Evolutionary conservation across 2,797 vertebrate genomes (phyloP), one percentile per base, ranked within the genome.

Genomic region (Sparus aurata): DNA sequence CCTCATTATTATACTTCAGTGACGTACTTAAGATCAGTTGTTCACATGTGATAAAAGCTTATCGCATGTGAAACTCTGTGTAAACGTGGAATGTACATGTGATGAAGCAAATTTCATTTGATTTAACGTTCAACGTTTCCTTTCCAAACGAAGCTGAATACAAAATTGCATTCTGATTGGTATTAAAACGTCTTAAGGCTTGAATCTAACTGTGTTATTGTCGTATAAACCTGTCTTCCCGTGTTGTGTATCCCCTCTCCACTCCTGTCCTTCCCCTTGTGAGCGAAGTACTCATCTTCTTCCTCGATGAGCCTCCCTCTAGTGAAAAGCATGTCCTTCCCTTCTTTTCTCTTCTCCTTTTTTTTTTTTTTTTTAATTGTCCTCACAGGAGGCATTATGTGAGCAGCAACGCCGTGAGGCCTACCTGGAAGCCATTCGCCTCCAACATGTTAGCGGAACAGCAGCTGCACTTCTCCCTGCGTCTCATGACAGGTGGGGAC

Each of bases 401-500:
- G 68, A 95, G 91, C 90, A 93, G 93, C 69, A 3, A 25, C 2
- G 76, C 70, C 46, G 0, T 93, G 62, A 73, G 41, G 65, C 92
- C 93, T 11, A 67, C 82, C 80, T 94, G 93, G 94, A 65, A 22
- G n/a, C 74, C 41, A 4, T 80, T 85, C 17, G 58, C 78, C 52
- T 63, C 86, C 25, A 25, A 54, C 12, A 1, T 54, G 68, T 18
- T 78, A 0, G 74, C 83, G 0, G 80, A 92, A 6, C 85, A 90
- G 27, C 65, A 22, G 58, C 86, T 93, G n/a, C 66, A 55, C 17
- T 94, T 95, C 91, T 90, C 91, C 34, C 85, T 94, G 67, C 85
- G 60, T 15, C 88, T 95, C 78, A 90, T 94, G 93, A 90, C 87
- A 77, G 92, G 94, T 94, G 77, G 22, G 87, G 12, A 46, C n/a